Percentiles rank a stretch among this genome's conserved stretches.
Evolutionary conservation across 37 sponge, comb jelly and placozoan species (phyloP).

Genomic region (Ianthella basta): DNA sequence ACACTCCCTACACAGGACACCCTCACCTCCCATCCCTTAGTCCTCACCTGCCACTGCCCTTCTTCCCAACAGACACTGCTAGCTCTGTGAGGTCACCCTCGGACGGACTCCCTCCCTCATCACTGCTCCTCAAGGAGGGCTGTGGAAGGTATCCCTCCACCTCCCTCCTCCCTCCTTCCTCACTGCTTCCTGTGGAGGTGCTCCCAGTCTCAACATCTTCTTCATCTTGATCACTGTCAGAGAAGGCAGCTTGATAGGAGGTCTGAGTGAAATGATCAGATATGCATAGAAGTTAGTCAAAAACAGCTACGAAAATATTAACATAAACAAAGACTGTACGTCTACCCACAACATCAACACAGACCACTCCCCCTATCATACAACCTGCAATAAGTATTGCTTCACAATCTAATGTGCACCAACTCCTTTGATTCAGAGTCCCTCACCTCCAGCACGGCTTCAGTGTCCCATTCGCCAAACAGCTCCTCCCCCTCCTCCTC

Average conservation of each 20-base stretch:
- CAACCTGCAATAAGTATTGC: slow-evolving; percentile 12
- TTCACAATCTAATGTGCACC: neutral
- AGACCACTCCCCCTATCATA: slow-evolving; percentile 23
- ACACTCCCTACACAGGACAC: too few relatives aligned
- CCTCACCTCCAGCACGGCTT: too few relatives aligned
- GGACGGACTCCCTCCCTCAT: neutral
- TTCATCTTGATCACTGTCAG: slow-evolving; percentile 47
- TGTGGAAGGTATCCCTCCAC: neutral
- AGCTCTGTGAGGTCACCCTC: neutral
- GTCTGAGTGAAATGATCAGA: slow-evolving; percentile 34
- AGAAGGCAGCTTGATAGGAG: slow-evolving; percentile 46
- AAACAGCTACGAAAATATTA: too few relatives aligned
- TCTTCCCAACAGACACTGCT: too few relatives aligned
- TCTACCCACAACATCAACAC: neutral
- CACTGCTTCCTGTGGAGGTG: neutral
- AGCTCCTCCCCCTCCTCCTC: too few relatives aligned
- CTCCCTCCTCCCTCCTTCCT: slow-evolving; percentile 21
- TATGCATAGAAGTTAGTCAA: neutral
- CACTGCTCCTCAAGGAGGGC: neutral
- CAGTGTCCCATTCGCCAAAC: too few relatives aligned
- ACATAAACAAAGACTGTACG: too few relatives aligned
- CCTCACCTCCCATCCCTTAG: too few relatives aligned
- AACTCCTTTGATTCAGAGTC: too few relatives aligned
- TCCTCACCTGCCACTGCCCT: too few relatives aligned
- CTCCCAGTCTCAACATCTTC: neutral